Evolutionary conservation across 2,888 invertebrate species (phyloP), one percentile per base, ranked within the genome.

Genomic region (Allolobophora icterica): DNA sequence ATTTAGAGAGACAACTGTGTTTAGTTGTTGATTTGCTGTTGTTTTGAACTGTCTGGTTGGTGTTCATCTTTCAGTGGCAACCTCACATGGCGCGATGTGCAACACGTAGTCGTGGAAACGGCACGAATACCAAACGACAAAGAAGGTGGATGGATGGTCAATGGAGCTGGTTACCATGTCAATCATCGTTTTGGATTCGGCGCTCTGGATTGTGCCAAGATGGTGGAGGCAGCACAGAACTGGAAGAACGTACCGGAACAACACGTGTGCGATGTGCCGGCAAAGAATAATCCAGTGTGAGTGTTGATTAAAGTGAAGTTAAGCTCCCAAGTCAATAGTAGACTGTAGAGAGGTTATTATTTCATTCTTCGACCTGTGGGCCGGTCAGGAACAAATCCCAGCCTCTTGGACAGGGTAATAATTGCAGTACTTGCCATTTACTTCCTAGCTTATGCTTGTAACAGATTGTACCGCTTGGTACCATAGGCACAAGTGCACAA

Each of bases 61-160:
- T 33, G 19, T 2, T 33, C 24, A 15, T 90, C 40, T n/a, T 87
- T 11, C 93, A 95, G 95, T 92, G 93, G 94, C 6, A 91, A 93
- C 19, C 92, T 95, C 89, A 94, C 94, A 6, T 95, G 95, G 95
- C 93, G 95, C 90, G 95, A 95, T 93, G 93, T 95, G 11, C 95
- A 95, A 92, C 94, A 95, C 92, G 92, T 95, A 6, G 94, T 95
- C 8, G 95, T 94, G 15, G 92, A 92, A 84, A 94, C 94, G 19
- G 93, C 95, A 0, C 93, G 94, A 11, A 93, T 95, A 30, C 94
- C 95, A 1, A 93, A 93, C 40, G 92, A 92, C 0, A 93, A 94
- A 97, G 52, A 95, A 95, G 91, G 95, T 96, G 42, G 97, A 97
- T 91, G 95, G 95, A 92, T 92, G 33, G 92, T 94, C 11, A 95